phyloP scores from a whole-genome alignment of 2,113 vertebrate species.

The Chlorodrepanis virens region DNA sequence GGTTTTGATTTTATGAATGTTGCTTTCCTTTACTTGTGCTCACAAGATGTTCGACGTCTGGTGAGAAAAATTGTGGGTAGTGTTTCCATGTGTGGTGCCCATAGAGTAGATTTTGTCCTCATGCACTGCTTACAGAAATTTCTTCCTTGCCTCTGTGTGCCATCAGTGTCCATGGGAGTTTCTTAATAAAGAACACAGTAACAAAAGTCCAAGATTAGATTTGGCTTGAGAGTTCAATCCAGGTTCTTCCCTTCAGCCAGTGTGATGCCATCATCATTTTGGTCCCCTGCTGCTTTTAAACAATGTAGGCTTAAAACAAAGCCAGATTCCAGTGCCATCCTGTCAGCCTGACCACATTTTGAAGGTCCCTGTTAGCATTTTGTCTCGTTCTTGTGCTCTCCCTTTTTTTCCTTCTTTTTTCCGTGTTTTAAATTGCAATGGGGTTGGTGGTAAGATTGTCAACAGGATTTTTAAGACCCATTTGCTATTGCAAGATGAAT shows the following conservation, averaged over 20 bases:
- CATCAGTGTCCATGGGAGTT: neutral
- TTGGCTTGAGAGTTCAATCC: constrained; percentile 48
- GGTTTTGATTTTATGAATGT: constrained; percentile 63
- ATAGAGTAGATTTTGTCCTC: neutral
- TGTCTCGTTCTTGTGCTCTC: neutral
- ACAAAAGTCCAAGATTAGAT: constrained; percentile 35
- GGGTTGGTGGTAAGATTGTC: neutral
- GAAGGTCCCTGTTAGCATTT: constrained; percentile 14
- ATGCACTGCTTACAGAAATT: neutral
- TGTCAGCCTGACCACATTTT: constrained; percentile 11
- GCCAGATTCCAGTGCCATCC: constrained; percentile 39
- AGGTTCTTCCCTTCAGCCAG: constrained; percentile 12
- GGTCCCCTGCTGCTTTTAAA: constrained; percentile 36
- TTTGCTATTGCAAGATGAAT: neutral
- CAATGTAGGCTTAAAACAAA: constrained; percentile 49
- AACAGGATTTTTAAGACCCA: constrained; percentile 3
- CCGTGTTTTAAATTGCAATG: neutral
- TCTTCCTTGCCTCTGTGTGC: neutral
- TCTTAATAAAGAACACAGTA: constrained; percentile 1
- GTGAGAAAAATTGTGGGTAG: constrained; percentile 20
- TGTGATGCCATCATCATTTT: constrained; percentile 54
- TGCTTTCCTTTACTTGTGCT: constrained; percentile 52
- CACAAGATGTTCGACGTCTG: constrained; percentile 45
- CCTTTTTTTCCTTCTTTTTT: neutral
- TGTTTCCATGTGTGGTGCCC: constrained; percentile 39